A percentile compares a stretch with the other conserved stretches of the same genome.
These are phyloP conservation scores for Cichladusa arquata DNA, from an alignment of 2,113 vertebrate genomes.

Conservation along the genomic window DNA sequence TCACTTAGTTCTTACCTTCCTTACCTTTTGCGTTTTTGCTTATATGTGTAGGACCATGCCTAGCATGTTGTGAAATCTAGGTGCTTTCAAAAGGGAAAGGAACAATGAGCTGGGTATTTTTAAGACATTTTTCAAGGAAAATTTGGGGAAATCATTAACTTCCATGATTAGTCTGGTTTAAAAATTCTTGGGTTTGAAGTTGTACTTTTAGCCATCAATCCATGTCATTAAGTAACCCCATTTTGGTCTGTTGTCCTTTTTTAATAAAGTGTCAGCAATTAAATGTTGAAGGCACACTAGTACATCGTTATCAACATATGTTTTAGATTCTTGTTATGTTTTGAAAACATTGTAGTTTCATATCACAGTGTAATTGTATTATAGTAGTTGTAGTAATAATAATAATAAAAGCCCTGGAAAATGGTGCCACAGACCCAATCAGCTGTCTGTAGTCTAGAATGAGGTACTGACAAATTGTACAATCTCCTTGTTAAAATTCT, in stretches of 20 bases:
- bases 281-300: not conserved
- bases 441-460: not conserved
- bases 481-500: conserved; percentile 17
- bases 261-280: not conserved
- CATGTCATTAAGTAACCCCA: not conserved
- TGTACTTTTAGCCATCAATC: not conserved
- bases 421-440: not conserved
- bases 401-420: not conserved
- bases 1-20: not conserved
- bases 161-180: not conserved
- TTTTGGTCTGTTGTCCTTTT: not conserved
- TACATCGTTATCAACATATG: not conserved
- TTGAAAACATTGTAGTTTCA: not conserved
- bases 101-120: not conserved
- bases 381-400: not conserved
- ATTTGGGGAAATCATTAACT: not conserved
- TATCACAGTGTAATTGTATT: not conserved
- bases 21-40: not conserved
- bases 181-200: not conserved
- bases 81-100: not conserved
- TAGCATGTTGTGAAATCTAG: not conserved
- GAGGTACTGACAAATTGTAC: not conserved
- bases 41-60: not conserved
- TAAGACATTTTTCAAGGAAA: not conserved
- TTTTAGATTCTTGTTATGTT: not conserved